Evolutionary conservation across 2,113 vertebrate species (phyloP).

Genomic region (Desmodus rotundus): DNA sequence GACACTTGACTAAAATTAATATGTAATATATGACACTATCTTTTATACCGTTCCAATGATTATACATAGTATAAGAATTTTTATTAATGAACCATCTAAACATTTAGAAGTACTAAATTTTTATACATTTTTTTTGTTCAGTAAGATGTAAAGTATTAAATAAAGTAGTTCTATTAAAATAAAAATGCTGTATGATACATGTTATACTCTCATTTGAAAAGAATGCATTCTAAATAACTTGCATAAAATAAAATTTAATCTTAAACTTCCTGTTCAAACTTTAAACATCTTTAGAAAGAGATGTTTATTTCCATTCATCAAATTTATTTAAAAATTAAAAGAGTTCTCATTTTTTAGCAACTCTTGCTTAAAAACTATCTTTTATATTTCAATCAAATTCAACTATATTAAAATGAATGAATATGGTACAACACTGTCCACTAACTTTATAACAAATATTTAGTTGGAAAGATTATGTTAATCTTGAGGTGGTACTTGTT

Average conservation of each 20-base stretch:
- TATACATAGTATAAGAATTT: background rate
- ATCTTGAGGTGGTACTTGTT: background rate
- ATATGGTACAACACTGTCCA: background rate
- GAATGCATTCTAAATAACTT: background rate
- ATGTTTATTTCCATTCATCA: background rate
- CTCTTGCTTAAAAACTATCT: background rate
- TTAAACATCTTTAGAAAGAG: conserved; percentile 24
- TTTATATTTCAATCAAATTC: conserved; percentile 54
- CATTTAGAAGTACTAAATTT: background rate
- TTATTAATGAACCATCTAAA: background rate
- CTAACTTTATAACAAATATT: background rate
- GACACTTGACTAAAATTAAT: background rate
- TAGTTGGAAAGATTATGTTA: background rate
- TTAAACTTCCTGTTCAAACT: background rate
- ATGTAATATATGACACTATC: background rate
- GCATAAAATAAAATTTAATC: conserved; percentile 1
- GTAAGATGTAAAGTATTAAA: background rate
- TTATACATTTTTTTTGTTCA: background rate
- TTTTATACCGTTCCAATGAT: background rate
- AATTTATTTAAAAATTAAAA: background rate
- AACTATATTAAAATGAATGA: conserved; percentile 35
- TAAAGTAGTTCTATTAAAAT: background rate
- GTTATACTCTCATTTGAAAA: conserved; percentile 7
- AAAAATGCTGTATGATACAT: background rate
- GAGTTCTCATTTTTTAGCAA: conserved; percentile 20